A percentile compares a stretch with the other conserved stretches of the same genome.
Evolutionary conservation across 2,113 vertebrate species (phyloP).

Genomic region (Chrysochloris asiatica): DNA sequence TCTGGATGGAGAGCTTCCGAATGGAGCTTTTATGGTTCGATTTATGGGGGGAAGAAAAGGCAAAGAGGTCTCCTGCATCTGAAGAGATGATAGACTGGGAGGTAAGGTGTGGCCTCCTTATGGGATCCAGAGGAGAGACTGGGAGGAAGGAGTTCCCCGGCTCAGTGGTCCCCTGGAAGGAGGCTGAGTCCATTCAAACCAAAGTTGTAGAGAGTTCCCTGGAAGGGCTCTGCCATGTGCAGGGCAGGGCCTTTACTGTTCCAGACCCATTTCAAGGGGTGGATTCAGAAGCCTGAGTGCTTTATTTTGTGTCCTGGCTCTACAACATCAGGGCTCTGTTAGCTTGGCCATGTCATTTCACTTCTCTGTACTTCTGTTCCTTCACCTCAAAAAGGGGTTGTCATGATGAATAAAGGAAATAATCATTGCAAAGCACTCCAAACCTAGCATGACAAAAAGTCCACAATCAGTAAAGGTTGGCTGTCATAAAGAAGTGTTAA

Average conservation of each 20-base stretch:
- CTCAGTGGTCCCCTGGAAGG: too few species aligned
- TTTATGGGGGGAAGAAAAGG: background rate
- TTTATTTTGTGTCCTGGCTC: too few species aligned
- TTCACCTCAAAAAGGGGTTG: background rate
- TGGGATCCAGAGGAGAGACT: background rate
- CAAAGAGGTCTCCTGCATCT: background rate
- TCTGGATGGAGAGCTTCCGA: background rate
- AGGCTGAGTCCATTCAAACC: too few species aligned
- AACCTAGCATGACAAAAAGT: background rate
- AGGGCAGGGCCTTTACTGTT: too few species aligned
- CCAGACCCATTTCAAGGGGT: too few species aligned
- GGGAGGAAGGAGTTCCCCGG: too few species aligned
- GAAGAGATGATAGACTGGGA: background rate
- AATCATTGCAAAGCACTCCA: background rate
- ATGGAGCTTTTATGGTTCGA: background rate
- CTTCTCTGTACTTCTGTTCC: background rate
- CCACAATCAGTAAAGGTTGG: background rate
- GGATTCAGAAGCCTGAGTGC: too few species aligned
- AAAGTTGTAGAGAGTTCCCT: too few species aligned
- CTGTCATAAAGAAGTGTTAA: background rate
- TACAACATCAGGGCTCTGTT: too few species aligned
- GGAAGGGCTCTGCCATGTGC: too few species aligned
- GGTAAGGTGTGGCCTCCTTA: background rate
- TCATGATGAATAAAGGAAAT: background rate
- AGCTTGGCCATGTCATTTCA: background rate